A percentile compares a stretch with the other conserved stretches of the same genome.
Conservation (phyloP, 2,797 vertebrate genomes). For the Knipowitschia caucasica region DNA sequence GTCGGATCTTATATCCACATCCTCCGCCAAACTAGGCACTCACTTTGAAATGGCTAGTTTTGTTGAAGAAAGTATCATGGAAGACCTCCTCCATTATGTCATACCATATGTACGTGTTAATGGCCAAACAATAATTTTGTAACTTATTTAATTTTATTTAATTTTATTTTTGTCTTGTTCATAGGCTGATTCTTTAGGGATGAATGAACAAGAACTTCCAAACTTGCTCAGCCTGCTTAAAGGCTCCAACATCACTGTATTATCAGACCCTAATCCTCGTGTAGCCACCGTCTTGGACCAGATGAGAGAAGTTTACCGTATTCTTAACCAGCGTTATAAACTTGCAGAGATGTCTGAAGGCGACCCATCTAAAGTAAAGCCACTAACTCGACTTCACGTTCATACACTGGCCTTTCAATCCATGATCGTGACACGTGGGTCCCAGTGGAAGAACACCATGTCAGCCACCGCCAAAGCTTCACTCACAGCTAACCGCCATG, state of each 20-base stretch:
- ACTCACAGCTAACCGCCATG: constrained; percentile 83
- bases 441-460: constrained; percentile 86
- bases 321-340: constrained; percentile 71
- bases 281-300: constrained; percentile 85
- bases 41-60: constrained; percentile 89
- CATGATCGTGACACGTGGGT: constrained; percentile 76
- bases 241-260: constrained; percentile 77
- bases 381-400: constrained; percentile 79
- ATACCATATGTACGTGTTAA: constrained; percentile 67
- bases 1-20: constrained; percentile 65
- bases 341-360: constrained; percentile 17
- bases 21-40: constrained; percentile 66
- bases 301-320: constrained; percentile 82
- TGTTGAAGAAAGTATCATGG: constrained; percentile 79
- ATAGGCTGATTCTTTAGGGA: constrained; percentile 80
- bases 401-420: constrained; percentile 86
- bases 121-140: too few species aligned
- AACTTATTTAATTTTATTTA: background rate
- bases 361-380: constrained; percentile 30
- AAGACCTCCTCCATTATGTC: constrained; percentile 74
- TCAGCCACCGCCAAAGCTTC: constrained; percentile 84
- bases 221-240: constrained; percentile 82
- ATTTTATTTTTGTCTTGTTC: background rate
- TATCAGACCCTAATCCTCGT: constrained; percentile 83
- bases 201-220: constrained; percentile 87